Evolutionary conservation across 2,113 vertebrate species (phyloP), one percentile per base, ranked within the genome.

Genomic region (Hemibates koningsi): DNA sequence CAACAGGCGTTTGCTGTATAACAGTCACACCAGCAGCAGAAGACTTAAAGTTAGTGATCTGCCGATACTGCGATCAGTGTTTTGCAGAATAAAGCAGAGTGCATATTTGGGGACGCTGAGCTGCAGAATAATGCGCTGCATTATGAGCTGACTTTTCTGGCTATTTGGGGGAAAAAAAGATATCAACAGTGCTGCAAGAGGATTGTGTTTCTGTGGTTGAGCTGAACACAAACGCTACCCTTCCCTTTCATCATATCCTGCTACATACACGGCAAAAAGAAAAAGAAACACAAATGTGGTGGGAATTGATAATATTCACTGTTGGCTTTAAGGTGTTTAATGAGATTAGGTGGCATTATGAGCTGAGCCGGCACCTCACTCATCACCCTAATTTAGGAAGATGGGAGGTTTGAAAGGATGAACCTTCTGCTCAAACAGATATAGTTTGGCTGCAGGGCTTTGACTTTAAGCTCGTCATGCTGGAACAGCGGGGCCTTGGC

Each of bases 271-370:
- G 0, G 19, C 17, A 19, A 0, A 27, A 63, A 81, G 13, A 57
- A 45, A 80, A 66, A 57, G n/a, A 1, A 29, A 61, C 12, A 27
- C 4, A 73, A 54, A 88, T 91, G 87, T 93, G 91, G 66, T 81
- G 52, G 83, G 84, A 86, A 93, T 73, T 68, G 88, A 94, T 95
- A 90, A 88, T 93, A 94, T 95, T 94, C 86, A 92, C 53, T 45
- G 84, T 82, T 88, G 66, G 83, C 53, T 81, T 83, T 81, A 24
- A 85, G 85, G 84, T 79, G 80, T 24, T 82, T 93, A 91, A 94
- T 88, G 85, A 57, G 90, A 94, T 94, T 93, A 94, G 56, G 41
- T 52, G 45, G 82, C 76, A 80, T 90, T 92, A 90, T 32, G 29
- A 32, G 84, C 36, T 53, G 59, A 82, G 76, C 83, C 32, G 41